phyloP scores from a whole-genome alignment of 2,888 invertebrate genomes.

The Lydus trimaculatus region DNA sequence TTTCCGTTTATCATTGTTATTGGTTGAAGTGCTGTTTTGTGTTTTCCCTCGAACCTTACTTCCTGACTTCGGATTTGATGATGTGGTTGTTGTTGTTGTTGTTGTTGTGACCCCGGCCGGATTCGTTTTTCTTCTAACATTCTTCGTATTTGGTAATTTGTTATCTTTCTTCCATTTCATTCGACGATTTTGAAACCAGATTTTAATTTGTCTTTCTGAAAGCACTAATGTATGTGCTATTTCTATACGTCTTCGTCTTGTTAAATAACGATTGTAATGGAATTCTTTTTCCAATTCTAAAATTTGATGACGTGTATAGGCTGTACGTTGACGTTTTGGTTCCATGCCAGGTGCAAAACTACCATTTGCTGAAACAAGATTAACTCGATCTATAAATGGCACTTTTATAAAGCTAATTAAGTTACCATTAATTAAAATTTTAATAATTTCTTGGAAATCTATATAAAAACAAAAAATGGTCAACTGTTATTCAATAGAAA shows the following conservation, averaged over 20 bases:
- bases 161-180: slow-evolving; percentile 92
- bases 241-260: slow-evolving; percentile 93
- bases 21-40: slow-evolving; percentile 57
- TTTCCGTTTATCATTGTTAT: slow-evolving; percentile 74
- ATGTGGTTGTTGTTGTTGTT: slow-evolving; percentile 37
- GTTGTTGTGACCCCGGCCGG: slow-evolving; percentile 74
- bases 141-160: slow-evolving; percentile 86
- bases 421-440: slow-evolving; percentile 23
- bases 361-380: slow-evolving; percentile 79
- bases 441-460: neutral
- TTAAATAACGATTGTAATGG: slow-evolving; percentile 96
- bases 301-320: slow-evolving; percentile 97
- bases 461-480: neutral
- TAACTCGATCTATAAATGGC: neutral
- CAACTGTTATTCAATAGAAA: slow-evolving; percentile 3
- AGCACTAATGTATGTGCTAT: slow-evolving; percentile 95
- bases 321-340: slow-evolving; percentile 94
- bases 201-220: slow-evolving; percentile 89
- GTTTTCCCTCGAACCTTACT: slow-evolving; percentile 59
- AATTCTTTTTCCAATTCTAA: slow-evolving; percentile 98
- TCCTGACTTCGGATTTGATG: slow-evolving; percentile 52
- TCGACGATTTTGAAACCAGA: slow-evolving; percentile 86
- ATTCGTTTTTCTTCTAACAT: slow-evolving; percentile 78
- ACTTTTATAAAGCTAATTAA: slow-evolving; percentile 12
- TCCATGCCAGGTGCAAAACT: slow-evolving; percentile 92